These are phyloP conservation scores for Pachyramphus minor DNA, from an alignment of 2,113 vertebrate genomes.

Conservation along the genomic window DNA sequence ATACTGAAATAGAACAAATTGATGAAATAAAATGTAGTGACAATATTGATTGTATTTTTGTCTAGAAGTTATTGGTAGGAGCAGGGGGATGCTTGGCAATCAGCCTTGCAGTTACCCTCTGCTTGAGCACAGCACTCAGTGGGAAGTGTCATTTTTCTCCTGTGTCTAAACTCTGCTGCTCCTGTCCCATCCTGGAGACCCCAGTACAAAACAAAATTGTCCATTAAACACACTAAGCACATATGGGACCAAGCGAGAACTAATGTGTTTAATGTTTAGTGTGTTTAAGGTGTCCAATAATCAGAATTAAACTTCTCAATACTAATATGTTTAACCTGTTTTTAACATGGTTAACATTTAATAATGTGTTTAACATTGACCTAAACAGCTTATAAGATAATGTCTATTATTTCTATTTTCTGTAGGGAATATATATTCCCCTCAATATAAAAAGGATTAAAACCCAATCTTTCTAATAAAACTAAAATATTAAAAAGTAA, in stretches of 20 bases:
- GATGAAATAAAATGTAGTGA: not conserved
- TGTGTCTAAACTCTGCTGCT: not conserved
- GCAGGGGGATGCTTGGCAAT: not conserved
- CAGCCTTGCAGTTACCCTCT: not conserved
- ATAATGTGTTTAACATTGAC: not conserved
- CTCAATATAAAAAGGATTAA: not conserved
- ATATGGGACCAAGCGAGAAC: not conserved
- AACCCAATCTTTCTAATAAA: not conserved
- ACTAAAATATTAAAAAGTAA: not conserved
- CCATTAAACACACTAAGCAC: not conserved
- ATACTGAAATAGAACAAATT: not conserved
- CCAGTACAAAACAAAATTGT: not conserved
- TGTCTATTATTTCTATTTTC: not conserved
- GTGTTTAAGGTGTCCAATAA: not conserved
- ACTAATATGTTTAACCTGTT: not conserved
- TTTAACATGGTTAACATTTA: not conserved
- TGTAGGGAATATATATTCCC: not conserved
- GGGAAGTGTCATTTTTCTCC: not conserved
- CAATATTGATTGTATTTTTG: not conserved
- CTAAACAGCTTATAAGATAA: not conserved
- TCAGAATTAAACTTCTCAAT: not conserved
- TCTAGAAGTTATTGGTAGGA: not conserved
- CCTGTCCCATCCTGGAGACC: not conserved
- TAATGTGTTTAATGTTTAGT: not conserved
- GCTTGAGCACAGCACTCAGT: fast-evolving